Percentiles rank a stretch among this genome's conserved stretches.
Evolutionary conservation across 2,797 vertebrate species (phyloP).

Genomic region (Holocentrus rufus): DNA sequence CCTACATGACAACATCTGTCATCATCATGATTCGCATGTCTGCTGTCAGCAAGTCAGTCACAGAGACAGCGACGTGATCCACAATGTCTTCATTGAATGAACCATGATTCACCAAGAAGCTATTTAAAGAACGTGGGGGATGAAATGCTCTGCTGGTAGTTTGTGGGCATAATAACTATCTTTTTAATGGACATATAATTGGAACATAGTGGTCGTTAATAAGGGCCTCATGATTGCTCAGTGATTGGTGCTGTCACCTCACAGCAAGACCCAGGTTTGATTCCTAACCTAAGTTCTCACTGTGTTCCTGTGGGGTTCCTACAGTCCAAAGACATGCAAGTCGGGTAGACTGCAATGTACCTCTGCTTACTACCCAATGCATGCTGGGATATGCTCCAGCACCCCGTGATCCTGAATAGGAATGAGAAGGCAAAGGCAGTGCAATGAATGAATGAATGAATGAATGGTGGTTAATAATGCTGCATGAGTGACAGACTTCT

Average conservation of each 20-base stretch:
- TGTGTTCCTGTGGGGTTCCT: neutral
- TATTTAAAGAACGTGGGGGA: slow-evolving; percentile 69
- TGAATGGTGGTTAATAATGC: no score
- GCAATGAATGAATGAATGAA: no score
- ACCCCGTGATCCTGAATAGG: no score
- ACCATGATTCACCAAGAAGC: slow-evolving; percentile 56
- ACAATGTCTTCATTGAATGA: slow-evolving; percentile 47
- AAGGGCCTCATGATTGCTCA: neutral
- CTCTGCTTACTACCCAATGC: no score
- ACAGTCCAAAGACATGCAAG: neutral
- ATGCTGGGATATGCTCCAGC: no score
- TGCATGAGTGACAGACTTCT: no score
- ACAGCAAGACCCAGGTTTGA: neutral
- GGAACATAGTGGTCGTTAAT: slow-evolving; percentile 14
- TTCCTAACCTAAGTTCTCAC: neutral
- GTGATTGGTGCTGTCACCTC: slow-evolving; percentile 36
- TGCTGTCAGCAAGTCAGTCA: slow-evolving; percentile 68
- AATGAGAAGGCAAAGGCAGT: no score
- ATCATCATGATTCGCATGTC: slow-evolving; percentile 51
- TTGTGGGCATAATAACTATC: slow-evolving; percentile 21
- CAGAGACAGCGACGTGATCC: slow-evolving; percentile 41
- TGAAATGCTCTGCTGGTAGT: slow-evolving; percentile 37
- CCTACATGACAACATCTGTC: slow-evolving; percentile 59
- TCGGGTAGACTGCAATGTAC: neutral
- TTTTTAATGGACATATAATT: slow-evolving; percentile 29